Evolutionary conservation across 35 echinoderm and acorn worm genomes (phyloP).

Genomic region (Heliocidaris erythrogramma): DNA sequence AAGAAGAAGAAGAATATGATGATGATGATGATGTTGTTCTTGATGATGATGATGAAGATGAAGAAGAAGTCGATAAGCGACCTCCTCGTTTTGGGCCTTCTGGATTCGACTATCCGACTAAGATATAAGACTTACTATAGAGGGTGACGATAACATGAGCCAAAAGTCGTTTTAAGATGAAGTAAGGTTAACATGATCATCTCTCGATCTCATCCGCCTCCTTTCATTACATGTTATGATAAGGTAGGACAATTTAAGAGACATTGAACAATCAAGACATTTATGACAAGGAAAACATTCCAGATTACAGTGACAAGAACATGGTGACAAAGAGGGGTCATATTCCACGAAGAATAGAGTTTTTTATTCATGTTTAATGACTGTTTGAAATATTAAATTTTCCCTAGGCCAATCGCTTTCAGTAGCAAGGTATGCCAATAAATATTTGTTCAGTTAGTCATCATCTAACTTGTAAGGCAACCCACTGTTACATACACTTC

Average conservation of each 20-base stretch:
- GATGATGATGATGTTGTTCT: too few species aligned
- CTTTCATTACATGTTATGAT: not conserved
- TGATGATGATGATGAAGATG: too few species aligned
- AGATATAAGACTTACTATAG: not conserved
- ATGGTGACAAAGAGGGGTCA: not conserved
- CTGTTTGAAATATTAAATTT: not conserved
- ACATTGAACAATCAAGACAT: conserved; percentile 18
- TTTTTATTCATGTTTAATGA: not conserved
- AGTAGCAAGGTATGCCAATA: not conserved
- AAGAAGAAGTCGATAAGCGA: not conserved
- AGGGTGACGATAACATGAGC: not conserved
- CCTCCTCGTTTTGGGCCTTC: not conserved
- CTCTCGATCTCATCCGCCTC: not conserved
- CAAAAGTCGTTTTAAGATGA: not conserved
- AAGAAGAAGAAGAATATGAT: too few species aligned
- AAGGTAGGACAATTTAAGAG: conserved; percentile 22
- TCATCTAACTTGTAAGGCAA: not conserved
- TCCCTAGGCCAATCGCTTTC: not conserved
- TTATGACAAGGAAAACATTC: conserved; percentile 26
- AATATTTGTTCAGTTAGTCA: not conserved
- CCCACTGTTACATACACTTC: not conserved
- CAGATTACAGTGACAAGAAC: not conserved
- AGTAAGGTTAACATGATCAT: too few species aligned
- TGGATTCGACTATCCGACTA: not conserved
- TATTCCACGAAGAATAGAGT: not conserved